Percentiles rank a stretch among this genome's conserved stretches.
These are phyloP conservation scores for Pterocles gutturalis DNA, from an alignment of 2,113 vertebrate genomes.

Conservation along the genomic window DNA sequence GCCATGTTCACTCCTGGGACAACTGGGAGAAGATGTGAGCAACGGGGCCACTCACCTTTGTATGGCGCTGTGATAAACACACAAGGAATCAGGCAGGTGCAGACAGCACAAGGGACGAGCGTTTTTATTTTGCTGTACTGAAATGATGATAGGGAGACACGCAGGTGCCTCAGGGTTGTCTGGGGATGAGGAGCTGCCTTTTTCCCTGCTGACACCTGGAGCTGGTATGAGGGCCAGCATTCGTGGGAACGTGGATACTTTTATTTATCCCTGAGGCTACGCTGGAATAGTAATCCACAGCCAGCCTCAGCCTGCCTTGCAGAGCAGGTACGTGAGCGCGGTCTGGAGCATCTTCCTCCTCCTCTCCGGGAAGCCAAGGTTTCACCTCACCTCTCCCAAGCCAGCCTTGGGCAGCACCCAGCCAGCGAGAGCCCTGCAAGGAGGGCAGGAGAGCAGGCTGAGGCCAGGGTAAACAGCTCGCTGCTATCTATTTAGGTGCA, in stretches of 20 bases:
- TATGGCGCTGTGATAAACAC: no score
- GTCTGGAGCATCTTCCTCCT: background rate
- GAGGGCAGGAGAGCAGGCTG: background rate
- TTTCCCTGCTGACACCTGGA: background rate
- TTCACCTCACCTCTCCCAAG: background rate
- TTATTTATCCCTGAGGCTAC: slow-evolving; percentile 37
- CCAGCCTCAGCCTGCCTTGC: slow-evolving; percentile 31
- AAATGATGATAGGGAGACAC: background rate
- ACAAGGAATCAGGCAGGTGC: background rate
- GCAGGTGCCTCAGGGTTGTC: background rate
- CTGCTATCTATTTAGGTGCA: background rate
- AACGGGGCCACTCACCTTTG: background rate
- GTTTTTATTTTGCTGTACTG: background rate
- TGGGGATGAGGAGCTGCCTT: slow-evolving; percentile 15
- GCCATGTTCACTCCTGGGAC: background rate
- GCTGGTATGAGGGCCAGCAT: background rate
- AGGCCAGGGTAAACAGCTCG: background rate
- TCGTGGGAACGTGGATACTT: background rate
- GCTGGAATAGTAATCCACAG: slow-evolving; percentile 13
- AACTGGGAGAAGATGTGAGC: background rate
- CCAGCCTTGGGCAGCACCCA: slow-evolving; percentile 10
- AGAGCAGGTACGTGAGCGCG: background rate
- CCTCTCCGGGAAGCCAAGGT: background rate
- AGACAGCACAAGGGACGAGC: background rate
- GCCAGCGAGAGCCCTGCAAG: background rate